These are phyloP conservation scores for Rhinoraja longicauda DNA, from an alignment of 2,797 vertebrate species.

Conservation along the genomic window DNA sequence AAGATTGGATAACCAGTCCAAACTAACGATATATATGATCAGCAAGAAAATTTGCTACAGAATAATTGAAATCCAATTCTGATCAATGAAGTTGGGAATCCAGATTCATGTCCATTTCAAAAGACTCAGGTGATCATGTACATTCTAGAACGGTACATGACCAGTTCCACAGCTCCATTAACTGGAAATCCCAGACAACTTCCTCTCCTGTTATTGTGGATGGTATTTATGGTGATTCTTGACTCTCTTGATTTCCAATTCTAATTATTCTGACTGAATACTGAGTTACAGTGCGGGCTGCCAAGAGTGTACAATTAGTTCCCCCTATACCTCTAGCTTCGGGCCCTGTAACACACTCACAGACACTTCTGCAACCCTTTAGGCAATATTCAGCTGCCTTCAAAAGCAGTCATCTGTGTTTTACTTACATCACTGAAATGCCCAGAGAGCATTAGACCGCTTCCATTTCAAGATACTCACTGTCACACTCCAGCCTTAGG, in stretches of 20 bases:
- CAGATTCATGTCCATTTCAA: background rate
- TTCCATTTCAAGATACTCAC: background rate
- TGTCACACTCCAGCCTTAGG: background rate
- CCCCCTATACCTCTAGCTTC: background rate
- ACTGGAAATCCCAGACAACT: background rate
- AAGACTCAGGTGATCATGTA: background rate
- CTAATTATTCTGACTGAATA: background rate
- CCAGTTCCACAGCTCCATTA: background rate
- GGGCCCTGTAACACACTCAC: background rate
- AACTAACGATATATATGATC: background rate
- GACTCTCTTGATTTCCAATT: background rate
- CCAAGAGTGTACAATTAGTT: conserved; percentile 1
- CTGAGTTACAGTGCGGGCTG: background rate
- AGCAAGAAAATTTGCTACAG: background rate
- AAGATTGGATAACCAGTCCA: background rate
- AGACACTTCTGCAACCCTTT: conserved; percentile 6
- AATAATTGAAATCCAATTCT: background rate
- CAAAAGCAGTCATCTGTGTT: background rate
- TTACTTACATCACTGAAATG: conserved; percentile 12
- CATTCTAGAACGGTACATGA: background rate
- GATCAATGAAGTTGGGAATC: background rate
- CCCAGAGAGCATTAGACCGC: conserved; percentile 11
- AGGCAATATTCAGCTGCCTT: background rate
- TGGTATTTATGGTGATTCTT: background rate
- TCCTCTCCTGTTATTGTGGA: background rate